Base-by-base conservation (phyloP, 2,797 vertebrate genomes). In the Microctenopoma steveboyesi region DNA sequence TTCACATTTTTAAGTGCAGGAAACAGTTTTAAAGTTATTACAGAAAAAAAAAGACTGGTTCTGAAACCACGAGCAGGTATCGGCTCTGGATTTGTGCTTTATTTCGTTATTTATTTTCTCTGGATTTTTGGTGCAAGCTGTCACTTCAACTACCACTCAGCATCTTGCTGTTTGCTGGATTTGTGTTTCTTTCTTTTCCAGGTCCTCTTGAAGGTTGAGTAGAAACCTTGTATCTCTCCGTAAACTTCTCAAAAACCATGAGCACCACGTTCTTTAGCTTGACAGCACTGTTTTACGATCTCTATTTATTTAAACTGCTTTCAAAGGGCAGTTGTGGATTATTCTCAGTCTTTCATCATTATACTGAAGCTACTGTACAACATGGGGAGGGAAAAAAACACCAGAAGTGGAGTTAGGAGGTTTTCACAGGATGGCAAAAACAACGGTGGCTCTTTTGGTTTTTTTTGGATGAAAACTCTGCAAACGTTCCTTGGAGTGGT, bases 401-500 rank as follows among this genome's bases (percentile, higher is more conserved):
- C 49, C 60, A 72, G 62, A 52, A 39, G 12, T 56, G 64, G 53
- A 74, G 53, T 62, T 67, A 45, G 22, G 72, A 80, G 78, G 50
- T 71, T 86, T 81, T 63, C 46, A 43, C 49, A 27, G 72, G 62
- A 55, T 60, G 55, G 72, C 42, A 52, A 59, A 63, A 57, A 68
- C 74, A 68, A 78, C 51, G 64, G 69, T 64, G 74, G 62, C 64
- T 64, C 40, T 72, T 40, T 65, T 7, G 1, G 22, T 22, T 22
- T 22, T 46, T 69, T 76, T 80, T 83, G 84, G 79, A 89, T 58
- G 71, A 55, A 72, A 76, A 83, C 69, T 69, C 68, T 25, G 46
- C 68, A 69, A 74, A 72, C 75, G 79, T 83, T 86, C 80, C 76
- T 68, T 81, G 82, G 85, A 83, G 72, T 82, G 77, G 81, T 79